Percentiles rank a stretch among this genome's conserved stretches.
These are phyloP conservation scores for Acrocephalus kingi DNA, from an alignment of 2,113 vertebrate genomes.

Conservation along the genomic window DNA sequence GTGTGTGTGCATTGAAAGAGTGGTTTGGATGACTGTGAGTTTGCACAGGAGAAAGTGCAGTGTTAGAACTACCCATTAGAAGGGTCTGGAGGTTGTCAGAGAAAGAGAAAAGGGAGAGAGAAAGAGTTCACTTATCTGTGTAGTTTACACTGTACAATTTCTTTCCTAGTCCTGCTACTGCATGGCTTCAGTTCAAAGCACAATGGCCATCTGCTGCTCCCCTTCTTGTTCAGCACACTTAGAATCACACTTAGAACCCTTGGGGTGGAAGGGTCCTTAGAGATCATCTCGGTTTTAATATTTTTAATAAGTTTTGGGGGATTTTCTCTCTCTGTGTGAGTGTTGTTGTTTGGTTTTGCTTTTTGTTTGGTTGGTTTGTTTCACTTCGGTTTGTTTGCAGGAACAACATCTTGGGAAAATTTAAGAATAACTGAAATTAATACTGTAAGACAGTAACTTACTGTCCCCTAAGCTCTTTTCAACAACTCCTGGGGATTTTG, in stretches of 20 bases:
- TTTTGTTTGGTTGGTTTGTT: not conserved
- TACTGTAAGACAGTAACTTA: not conserved
- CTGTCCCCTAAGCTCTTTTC: not conserved
- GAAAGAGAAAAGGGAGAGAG: not conserved
- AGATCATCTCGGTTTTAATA: not conserved
- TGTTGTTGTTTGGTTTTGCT: not conserved
- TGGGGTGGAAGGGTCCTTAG: not conserved
- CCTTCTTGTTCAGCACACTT: not conserved
- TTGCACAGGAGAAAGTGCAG: not conserved
- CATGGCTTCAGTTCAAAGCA: not conserved
- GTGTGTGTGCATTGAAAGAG: not conserved
- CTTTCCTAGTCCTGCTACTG: not conserved
- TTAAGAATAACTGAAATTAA: not conserved
- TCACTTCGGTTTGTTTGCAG: not conserved
- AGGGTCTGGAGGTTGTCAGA: not conserved
- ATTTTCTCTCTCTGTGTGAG: not conserved
- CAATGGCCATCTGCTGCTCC: not conserved
- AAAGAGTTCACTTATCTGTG: not conserved
- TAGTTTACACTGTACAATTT: not conserved
- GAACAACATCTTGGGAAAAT: not conserved
- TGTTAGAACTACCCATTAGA: not conserved
- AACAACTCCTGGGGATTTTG: not conserved
- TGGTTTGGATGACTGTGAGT: not conserved
- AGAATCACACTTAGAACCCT: not conserved
- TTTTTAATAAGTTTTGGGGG: not conserved